Evolutionary conservation across 2,888 invertebrate species (phyloP).

Genomic region (Caenorhabditis sp.): DNA sequence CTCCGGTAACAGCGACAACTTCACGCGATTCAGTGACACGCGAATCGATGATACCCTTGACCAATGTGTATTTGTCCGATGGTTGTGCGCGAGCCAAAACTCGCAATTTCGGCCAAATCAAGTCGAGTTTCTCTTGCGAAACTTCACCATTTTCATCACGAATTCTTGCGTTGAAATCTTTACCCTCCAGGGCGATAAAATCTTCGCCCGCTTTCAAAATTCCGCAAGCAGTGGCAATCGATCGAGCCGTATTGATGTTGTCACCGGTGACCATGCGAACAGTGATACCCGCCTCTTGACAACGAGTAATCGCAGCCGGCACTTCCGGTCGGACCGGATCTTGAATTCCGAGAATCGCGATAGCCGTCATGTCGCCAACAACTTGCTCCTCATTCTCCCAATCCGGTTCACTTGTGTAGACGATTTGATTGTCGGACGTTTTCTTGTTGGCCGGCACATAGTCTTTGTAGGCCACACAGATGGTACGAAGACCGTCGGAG

Average conservation of each 20-base stretch:
- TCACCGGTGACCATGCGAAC: constrained; percentile 74
- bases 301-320: constrained; percentile 74
- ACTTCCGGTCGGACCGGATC: constrained; percentile 75
- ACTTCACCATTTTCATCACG: constrained; percentile 67
- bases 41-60: constrained; percentile 75
- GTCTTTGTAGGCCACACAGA: constrained; percentile 73
- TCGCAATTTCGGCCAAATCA: constrained; percentile 73
- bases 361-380: constrained; percentile 72
- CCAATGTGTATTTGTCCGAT: constrained; percentile 74
- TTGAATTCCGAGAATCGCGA: constrained; percentile 74
- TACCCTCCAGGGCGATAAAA: constrained; percentile 94
- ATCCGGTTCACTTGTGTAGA: constrained; percentile 46
- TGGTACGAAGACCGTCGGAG: constrained; percentile 73
- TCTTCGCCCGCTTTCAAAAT: constrained; percentile 92
- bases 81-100: constrained; percentile 76
- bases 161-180: constrained; percentile 86
- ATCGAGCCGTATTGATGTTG: constrained; percentile 86
- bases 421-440: constrained; percentile 45
- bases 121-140: constrained; percentile 66
- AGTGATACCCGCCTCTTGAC: constrained; percentile 87
- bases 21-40: constrained; percentile 70
- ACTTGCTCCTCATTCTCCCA: constrained; percentile 89
- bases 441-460: constrained; percentile 49
- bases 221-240: constrained; percentile 96
- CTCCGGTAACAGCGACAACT: constrained; percentile 75